A percentile compares a stretch with the other conserved stretches of the same genome.
Evolutionary conservation across 2,888 invertebrate genomes (phyloP).

Genomic region (Koerneria pararmatus): DNA sequence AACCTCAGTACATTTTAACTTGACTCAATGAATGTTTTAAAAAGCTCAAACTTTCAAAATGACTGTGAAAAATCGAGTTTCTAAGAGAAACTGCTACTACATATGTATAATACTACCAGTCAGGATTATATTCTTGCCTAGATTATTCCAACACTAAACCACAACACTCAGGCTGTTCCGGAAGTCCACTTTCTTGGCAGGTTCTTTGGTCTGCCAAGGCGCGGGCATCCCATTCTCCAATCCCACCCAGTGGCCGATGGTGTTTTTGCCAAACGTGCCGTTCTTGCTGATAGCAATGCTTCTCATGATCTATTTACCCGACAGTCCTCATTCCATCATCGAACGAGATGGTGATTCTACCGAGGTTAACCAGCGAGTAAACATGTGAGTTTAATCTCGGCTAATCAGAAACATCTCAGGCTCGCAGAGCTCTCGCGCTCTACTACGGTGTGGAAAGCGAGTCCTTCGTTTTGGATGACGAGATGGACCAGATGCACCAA

Average conservation of each 20-base stretch:
- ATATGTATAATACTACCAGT: too few relatives aligned
- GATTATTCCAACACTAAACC: too few relatives aligned
- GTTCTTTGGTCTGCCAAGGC: conserved; percentile 34
- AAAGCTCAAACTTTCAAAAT: too few relatives aligned
- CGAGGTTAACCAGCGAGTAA: conserved; percentile 9
- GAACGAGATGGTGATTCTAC: conserved; percentile 24
- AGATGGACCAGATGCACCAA: too few relatives aligned
- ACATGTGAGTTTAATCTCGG: background rate
- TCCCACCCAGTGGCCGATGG: conserved; percentile 31
- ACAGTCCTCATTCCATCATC: conserved; percentile 32
- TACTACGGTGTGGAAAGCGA: conserved; percentile 32
- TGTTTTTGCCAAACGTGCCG: conserved; percentile 31
- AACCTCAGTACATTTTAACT: too few relatives aligned
- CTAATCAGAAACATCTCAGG: conserved; percentile 23
- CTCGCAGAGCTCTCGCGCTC: conserved; percentile 29
- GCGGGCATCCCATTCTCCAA: conserved; percentile 36
- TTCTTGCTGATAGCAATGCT: conserved; percentile 25
- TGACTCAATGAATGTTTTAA: too few relatives aligned
- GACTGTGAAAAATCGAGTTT: too few relatives aligned
- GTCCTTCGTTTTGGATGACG: conserved; percentile 28
- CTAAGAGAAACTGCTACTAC: too few relatives aligned
- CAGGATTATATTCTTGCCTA: too few relatives aligned
- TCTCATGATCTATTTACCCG: conserved; percentile 28
- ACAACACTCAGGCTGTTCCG: background rate
- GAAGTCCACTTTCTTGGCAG: conserved; percentile 24